These are phyloP conservation scores for Forpus xanthops DNA, from an alignment of 2,797 vertebrate genomes.

Conservation along the genomic window DNA sequence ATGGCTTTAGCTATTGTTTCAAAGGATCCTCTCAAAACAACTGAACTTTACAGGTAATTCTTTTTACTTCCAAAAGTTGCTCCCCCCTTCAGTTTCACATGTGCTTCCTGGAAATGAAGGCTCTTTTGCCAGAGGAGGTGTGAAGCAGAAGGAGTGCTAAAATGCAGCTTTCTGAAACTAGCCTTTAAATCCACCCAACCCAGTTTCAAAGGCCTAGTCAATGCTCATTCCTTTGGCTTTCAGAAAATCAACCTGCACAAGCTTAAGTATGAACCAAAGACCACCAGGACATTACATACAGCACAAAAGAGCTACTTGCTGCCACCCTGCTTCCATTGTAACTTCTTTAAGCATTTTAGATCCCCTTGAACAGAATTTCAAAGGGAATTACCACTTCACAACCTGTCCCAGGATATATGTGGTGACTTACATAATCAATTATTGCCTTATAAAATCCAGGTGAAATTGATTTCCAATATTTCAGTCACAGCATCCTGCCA, in stretches of 20 bases:
- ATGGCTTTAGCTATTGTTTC: neutral
- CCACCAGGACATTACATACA: neutral
- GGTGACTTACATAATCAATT: neutral
- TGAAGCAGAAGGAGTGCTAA: neutral
- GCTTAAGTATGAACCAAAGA: neutral
- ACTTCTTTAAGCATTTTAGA: neutral
- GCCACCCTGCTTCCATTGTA: neutral
- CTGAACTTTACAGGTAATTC: neutral
- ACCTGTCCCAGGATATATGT: neutral
- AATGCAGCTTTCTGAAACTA: neutral
- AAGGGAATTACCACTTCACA: neutral
- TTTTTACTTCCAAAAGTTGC: neutral
- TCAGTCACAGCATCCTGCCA: neutral
- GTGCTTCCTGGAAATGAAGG: neutral
- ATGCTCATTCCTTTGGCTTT: neutral
- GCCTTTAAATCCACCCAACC: neutral
- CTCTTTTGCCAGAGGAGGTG: neutral
- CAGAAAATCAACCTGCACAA: neutral
- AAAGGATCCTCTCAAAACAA: neutral
- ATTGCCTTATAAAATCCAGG: neutral
- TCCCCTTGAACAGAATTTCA: neutral
- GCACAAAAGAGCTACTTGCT: neutral
- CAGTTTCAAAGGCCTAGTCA: neutral
- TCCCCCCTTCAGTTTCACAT: neutral
- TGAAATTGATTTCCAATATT: neutral